phyloP scores from a whole-genome alignment of 2,888 invertebrate species.

The Torymus auratus region DNA sequence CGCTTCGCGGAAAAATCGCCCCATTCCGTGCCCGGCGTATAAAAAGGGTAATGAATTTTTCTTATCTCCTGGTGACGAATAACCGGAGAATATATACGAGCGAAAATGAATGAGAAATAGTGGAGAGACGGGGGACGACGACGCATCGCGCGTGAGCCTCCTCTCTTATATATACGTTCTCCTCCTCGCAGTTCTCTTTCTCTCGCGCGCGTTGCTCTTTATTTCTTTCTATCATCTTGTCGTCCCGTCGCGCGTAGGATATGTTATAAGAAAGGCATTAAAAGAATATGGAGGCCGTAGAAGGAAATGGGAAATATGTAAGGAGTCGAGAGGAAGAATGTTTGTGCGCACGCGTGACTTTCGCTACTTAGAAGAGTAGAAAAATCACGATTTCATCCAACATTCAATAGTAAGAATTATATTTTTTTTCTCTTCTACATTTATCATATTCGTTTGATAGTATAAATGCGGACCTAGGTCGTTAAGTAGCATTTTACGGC shows the following conservation, averaged over 20 bases:
- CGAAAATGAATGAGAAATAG: conserved; percentile 47
- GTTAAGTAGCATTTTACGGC: too few relatives aligned
- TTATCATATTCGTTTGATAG: too few relatives aligned
- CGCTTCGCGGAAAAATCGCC: conserved; percentile 46
- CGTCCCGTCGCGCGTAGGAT: neutral
- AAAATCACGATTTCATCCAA: too few relatives aligned
- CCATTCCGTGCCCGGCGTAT: conserved; percentile 51
- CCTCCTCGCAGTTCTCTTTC: too few relatives aligned
- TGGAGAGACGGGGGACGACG: neutral
- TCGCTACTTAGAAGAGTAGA: too few relatives aligned
- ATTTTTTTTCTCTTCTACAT: too few relatives aligned
- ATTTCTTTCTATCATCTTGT: conserved; percentile 32
- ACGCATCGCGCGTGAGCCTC: too few relatives aligned
- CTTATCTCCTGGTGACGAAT: conserved; percentile 56
- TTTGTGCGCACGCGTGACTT: too few relatives aligned
- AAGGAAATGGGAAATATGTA: neutral
- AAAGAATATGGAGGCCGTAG: neutral
- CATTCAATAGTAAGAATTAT: too few relatives aligned
- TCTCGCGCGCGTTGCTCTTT: conserved; percentile 14
- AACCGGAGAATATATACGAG: conserved; percentile 43
- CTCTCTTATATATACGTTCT: too few relatives aligned
- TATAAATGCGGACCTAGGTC: too few relatives aligned
- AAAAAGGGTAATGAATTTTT: conserved; percentile 58
- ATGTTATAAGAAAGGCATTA: conserved; percentile 3
- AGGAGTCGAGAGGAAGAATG: neutral